A percentile compares a stretch with the other conserved stretches of the same genome.
Conservation (phyloP, 2,888 invertebrate genomes). For the Polyommatus iphigenia region DNA sequence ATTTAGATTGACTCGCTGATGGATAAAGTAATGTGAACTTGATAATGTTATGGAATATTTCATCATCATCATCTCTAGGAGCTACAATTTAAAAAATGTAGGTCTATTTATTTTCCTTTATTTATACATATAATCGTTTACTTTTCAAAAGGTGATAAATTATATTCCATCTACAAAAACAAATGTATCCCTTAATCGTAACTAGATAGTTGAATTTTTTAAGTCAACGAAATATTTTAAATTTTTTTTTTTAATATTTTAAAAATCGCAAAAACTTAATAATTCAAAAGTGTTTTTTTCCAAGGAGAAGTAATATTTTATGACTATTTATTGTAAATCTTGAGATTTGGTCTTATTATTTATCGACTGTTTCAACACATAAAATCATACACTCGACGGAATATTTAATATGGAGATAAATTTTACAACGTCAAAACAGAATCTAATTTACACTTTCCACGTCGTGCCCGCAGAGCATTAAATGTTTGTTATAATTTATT, state of each 20-base stretch:
- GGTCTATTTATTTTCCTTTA: background rate
- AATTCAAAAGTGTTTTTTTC: too few relatives aligned
- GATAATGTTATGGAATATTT: conserved; percentile 9
- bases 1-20: conserved; percentile 56
- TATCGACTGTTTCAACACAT: background rate
- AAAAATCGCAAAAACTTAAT: too few relatives aligned
- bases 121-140: too few relatives aligned
- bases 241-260: too few relatives aligned
- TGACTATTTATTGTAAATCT: background rate
- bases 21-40: conserved; percentile 41
- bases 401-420: conserved; percentile 9
- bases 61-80: background rate
- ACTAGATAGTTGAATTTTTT: too few relatives aligned
- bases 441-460: conserved; percentile 31
- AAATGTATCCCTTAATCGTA: too few relatives aligned
- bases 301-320: too few relatives aligned
- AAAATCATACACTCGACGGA: conserved; percentile 6
- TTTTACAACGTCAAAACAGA: conserved; percentile 22
- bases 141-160: too few relatives aligned
- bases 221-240: too few relatives aligned
- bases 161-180: too few relatives aligned
- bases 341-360: background rate
- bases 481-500: conserved; percentile 63
- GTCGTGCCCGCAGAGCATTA: conserved; percentile 35
- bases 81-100: background rate